Evolutionary conservation across 2,888 invertebrate genomes (phyloP).

Genomic region (Caenorhabditis drosophilae): DNA sequence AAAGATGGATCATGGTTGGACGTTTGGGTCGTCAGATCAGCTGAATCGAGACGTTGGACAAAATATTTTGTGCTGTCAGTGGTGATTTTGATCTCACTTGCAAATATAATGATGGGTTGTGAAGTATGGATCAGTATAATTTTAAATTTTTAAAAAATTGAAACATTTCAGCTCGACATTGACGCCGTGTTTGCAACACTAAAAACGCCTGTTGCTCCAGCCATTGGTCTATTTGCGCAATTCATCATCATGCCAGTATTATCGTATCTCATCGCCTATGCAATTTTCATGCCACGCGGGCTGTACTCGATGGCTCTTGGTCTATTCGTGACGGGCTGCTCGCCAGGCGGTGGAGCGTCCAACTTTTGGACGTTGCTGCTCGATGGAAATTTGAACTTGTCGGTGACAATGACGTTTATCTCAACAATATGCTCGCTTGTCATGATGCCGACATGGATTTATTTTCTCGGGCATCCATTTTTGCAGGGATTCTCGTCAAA

Average conservation of each 20-base stretch:
- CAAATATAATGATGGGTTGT: conserved; percentile 68
- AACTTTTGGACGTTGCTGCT: conserved; percentile 93
- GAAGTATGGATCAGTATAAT: conserved; percentile 41
- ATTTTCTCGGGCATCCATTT: conserved; percentile 70
- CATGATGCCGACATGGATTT: conserved; percentile 74
- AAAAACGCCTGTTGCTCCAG: conserved; percentile 72
- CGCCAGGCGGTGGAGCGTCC: conserved; percentile 80
- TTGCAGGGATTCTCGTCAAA: conserved; percentile 57
- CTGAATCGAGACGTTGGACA: conserved; percentile 38
- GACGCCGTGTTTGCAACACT: conserved; percentile 68
- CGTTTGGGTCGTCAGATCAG: conserved; percentile 51
- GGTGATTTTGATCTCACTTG: conserved; percentile 61
- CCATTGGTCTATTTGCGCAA: conserved; percentile 72
- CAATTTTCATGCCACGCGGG: conserved; percentile 58
- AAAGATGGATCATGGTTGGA: conserved; percentile 27
- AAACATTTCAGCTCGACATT: conserved; percentile 60
- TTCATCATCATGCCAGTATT: conserved; percentile 73
- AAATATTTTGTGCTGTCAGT: conserved; percentile 63
- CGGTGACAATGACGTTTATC: conserved; percentile 91
- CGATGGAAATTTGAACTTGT: conserved; percentile 88
- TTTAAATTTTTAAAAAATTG: no score
- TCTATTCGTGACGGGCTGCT: conserved; percentile 64
- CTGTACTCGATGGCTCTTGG: conserved; percentile 69
- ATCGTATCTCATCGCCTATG: conserved; percentile 62
- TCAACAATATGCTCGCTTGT: conserved; percentile 84